Conservation (phyloP, 2,888 invertebrate genomes). For the Pammene aurita region DNA sequence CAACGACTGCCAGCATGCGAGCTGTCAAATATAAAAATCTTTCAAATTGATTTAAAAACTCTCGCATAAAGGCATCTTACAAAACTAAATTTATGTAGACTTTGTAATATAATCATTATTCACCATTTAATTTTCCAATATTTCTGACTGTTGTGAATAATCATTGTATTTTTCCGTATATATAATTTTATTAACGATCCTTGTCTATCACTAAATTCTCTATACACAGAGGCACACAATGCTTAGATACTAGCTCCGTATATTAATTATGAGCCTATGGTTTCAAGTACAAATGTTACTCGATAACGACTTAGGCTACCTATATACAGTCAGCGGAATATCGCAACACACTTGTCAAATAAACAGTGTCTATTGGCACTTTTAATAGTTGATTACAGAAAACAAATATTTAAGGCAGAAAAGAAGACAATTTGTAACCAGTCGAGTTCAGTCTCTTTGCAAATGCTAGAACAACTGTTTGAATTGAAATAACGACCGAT, state of each 20-base stretch:
- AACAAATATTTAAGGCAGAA: not conserved
- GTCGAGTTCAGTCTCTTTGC: too few relatives aligned
- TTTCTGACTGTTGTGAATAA: conserved; percentile 49
- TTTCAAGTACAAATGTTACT: conserved; percentile 61
- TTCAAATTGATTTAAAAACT: conserved; percentile 52
- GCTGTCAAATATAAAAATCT: conserved; percentile 46
- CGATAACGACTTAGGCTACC: conserved; percentile 54
- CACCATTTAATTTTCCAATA: conserved; percentile 45
- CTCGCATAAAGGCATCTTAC: conserved; percentile 70
- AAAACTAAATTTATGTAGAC: conserved; percentile 60
- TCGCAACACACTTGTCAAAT: conserved; percentile 50
- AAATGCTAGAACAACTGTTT: too few relatives aligned
- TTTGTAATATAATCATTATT: conserved; percentile 49
- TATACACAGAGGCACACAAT: conserved; percentile 82
- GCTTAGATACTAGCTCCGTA: conserved; percentile 69
- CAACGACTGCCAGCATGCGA: conserved; percentile 67
- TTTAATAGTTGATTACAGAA: not conserved
- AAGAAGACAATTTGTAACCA: not conserved
- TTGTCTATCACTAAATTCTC: conserved; percentile 62
- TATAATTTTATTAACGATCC: conserved; percentile 55
- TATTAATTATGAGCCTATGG: conserved; percentile 50
- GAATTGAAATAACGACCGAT: not conserved
- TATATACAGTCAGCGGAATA: conserved; percentile 55
- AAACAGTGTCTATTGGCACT: conserved; percentile 21
- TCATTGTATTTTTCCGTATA: conserved; percentile 53